Percentiles rank a stretch among this genome's conserved stretches.
Conservation (phyloP, 2,797 vertebrate genomes). For the Oreortyx pictus region DNA sequence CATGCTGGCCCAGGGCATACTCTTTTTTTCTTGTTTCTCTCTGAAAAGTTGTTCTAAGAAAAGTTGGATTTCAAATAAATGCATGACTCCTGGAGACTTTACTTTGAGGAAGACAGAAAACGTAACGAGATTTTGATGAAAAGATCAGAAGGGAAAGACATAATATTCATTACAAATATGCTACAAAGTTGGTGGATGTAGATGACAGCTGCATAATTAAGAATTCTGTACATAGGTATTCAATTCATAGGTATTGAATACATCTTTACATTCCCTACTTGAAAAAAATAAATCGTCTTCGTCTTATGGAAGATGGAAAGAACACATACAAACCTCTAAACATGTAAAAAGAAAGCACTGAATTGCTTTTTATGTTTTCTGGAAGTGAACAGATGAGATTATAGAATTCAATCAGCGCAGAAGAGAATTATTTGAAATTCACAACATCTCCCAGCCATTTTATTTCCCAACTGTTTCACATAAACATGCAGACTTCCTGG, state of each 20-base stretch:
- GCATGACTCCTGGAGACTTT: neutral
- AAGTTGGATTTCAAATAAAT: neutral
- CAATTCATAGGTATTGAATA: neutral
- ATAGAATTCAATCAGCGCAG: neutral
- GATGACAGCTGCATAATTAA: neutral
- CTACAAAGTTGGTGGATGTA: neutral
- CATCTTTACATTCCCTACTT: neutral
- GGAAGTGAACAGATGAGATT: neutral
- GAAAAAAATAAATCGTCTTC: neutral
- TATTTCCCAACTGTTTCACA: neutral
- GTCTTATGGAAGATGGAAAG: neutral
- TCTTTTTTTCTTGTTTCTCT: neutral
- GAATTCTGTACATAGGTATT: neutral
- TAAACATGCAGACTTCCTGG: neutral
- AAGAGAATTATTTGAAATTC: neutral
- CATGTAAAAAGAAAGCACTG: neutral
- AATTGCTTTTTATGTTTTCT: neutral
- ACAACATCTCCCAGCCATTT: neutral
- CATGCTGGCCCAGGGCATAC: neutral
- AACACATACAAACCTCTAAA: neutral
- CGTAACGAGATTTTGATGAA: neutral
- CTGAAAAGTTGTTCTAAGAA: neutral
- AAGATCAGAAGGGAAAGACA: constrained; percentile 1
- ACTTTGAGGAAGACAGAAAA: neutral
- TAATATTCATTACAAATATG: neutral